A percentile compares a stretch with the other conserved stretches of the same genome.
Conservation (phyloP, 2,797 vertebrate species). For the Tinamus major region DNA sequence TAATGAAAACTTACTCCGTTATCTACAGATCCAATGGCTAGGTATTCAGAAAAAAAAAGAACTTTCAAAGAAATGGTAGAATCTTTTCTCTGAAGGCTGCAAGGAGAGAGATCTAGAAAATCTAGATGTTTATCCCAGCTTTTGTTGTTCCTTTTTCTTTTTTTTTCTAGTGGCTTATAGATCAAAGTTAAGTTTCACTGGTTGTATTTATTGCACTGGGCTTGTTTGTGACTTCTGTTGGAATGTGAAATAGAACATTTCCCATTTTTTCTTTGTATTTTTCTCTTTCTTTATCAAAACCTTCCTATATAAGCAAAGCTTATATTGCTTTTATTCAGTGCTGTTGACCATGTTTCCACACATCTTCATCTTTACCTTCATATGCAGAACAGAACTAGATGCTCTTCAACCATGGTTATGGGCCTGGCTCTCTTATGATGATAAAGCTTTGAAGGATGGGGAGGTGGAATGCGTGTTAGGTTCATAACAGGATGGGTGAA, state of each 20-base stretch:
- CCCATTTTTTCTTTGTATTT: neutral
- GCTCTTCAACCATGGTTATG: neutral
- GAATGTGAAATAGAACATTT: conserved; percentile 9
- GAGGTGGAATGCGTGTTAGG: neutral
- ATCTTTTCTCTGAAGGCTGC: neutral
- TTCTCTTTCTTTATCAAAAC: neutral
- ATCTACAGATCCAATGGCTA: neutral
- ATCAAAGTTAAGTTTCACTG: conserved; percentile 50
- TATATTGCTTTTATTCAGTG: neutral
- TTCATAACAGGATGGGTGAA: neutral
- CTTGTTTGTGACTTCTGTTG: neutral
- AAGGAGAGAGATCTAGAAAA: neutral
- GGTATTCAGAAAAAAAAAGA: neutral
- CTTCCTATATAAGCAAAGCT: neutral
- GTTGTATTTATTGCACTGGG: conserved; percentile 44
- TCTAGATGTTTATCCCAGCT: conserved; percentile 16
- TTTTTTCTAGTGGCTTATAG: neutral
- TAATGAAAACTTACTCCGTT: conserved; percentile 51
- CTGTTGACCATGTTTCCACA: neutral
- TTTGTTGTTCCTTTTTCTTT: neutral
- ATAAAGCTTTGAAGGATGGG: neutral
- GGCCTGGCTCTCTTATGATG: neutral
- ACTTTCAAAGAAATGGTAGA: neutral
- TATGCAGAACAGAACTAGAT: neutral
- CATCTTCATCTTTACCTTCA: neutral